Conservation (phyloP, 92 coral and sea anemone genomes). For the Ricordea florida region DNA sequence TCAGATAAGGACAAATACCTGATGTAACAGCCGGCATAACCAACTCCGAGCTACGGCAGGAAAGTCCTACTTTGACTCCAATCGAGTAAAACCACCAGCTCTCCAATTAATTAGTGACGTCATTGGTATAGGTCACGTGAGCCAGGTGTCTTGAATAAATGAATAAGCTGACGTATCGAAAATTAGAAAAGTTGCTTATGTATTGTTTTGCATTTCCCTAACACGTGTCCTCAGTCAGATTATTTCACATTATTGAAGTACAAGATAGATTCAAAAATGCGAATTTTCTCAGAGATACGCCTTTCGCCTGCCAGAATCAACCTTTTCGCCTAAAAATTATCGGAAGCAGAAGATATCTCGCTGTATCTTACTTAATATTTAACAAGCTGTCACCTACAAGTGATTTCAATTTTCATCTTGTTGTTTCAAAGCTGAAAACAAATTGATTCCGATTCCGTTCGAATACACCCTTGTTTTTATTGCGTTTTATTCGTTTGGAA, state of each 20-base stretch:
- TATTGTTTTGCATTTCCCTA: conserved; percentile 15
- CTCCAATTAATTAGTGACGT: conserved; percentile 74
- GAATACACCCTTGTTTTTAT: conserved; percentile 10
- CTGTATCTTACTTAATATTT: conserved; percentile 42
- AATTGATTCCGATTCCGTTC: conserved; percentile 30
- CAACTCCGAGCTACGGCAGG: conserved; percentile 51
- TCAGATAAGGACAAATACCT: conserved; percentile 70
- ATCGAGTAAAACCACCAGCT: conserved; percentile 58
- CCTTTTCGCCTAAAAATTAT: no score
- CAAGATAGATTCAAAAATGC: neutral
- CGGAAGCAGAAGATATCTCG: conserved; percentile 6
- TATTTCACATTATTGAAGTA: neutral
- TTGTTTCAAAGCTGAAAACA: conserved; percentile 43
- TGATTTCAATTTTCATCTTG: conserved; percentile 50
- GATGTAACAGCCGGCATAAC: conserved; percentile 99
- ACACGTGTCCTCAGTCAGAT: conserved; percentile 8
- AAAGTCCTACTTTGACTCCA: conserved; percentile 61
- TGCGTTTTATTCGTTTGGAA: neutral
- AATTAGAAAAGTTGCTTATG: neutral
- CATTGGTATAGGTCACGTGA: conserved; percentile 61
- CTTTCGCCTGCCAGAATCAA: no score
- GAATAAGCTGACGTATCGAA: conserved; percentile 1
- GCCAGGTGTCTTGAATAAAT: conserved; percentile 25
- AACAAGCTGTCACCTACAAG: conserved; percentile 49
- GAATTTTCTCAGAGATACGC: neutral